These are phyloP conservation scores for Drosophila differens DNA, from an alignment of 2,888 invertebrate species.

Conservation along the genomic window DNA sequence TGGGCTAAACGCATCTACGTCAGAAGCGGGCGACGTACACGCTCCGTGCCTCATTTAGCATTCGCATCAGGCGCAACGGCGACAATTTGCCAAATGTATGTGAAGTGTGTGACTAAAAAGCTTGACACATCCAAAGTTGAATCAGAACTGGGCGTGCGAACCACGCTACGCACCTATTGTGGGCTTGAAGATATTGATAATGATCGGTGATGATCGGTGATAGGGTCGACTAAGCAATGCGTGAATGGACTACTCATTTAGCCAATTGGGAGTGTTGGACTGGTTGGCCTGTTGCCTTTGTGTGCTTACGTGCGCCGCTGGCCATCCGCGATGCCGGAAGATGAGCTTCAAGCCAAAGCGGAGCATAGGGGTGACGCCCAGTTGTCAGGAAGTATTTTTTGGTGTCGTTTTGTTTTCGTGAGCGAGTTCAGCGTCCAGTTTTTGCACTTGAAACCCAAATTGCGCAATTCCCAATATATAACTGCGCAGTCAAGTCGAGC, in stretches of 20 bases:
- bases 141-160: slow-evolving; percentile 62
- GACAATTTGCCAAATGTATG: slow-evolving; percentile 44
- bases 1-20: slow-evolving; percentile 43
- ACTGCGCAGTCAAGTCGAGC: slow-evolving; percentile 42
- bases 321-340: slow-evolving; percentile 56
- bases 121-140: not conserved
- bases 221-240: slow-evolving; percentile 13
- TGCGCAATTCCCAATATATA: slow-evolving; percentile 75
- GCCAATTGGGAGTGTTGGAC: slow-evolving; percentile 1
- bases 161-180: slow-evolving; percentile 37
- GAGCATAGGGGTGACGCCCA: slow-evolving; percentile 14
- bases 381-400: slow-evolving; percentile 43
- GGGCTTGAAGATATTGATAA: slow-evolving; percentile 46
- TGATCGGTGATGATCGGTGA: slow-evolving; percentile 4
- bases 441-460: slow-evolving; percentile 80
- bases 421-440: slow-evolving; percentile 67
- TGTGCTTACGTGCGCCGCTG: slow-evolving; percentile 55
- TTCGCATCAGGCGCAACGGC: slow-evolving; percentile 44
- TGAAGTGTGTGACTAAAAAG: slow-evolving; percentile 47
- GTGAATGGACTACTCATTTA: slow-evolving; percentile 49
- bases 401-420: slow-evolving; percentile 12
- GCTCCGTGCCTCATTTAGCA: slow-evolving; percentile 54
- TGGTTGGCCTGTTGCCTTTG: slow-evolving; percentile 17
- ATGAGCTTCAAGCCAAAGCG: slow-evolving; percentile 10
- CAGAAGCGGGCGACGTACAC: slow-evolving; percentile 63